These are phyloP conservation scores for Stigmatopora nigra DNA, from an alignment of 2,113 vertebrate species.

Conservation along the genomic window DNA sequence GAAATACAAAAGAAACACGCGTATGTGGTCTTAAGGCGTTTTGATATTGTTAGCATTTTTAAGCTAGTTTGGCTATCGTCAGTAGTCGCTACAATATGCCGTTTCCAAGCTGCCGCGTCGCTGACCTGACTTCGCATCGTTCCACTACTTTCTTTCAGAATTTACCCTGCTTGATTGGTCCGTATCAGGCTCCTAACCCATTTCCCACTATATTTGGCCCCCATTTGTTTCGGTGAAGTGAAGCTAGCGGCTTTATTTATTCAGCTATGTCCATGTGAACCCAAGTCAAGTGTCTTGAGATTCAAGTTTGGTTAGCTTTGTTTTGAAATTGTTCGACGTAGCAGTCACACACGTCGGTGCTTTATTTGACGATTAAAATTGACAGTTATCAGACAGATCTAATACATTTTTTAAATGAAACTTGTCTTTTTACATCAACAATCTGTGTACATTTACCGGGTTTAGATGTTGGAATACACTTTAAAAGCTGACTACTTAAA, in stretches of 20 bases:
- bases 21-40: neutral
- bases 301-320: neutral
- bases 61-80: slow-evolving; percentile 25
- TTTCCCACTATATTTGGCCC: neutral
- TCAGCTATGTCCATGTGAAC: slow-evolving; percentile 4
- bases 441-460: neutral
- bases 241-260: slow-evolving; percentile 18
- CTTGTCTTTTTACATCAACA: neutral
- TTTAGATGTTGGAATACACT: neutral
- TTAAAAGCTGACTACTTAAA: neutral
- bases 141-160: neutral
- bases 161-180: neutral
- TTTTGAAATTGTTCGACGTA: neutral
- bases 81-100: slow-evolving; percentile 34
- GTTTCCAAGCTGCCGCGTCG: slow-evolving; percentile 2
- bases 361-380: neutral
- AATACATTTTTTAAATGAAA: neutral
- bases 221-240: slow-evolving; percentile 10
- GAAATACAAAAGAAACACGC: neutral
- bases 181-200: neutral
- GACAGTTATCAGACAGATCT: neutral
- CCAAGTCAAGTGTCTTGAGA: neutral
- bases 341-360: neutral
- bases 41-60: slow-evolving; percentile 8
- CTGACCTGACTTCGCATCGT: neutral